These are phyloP conservation scores for Creontiades dilutus DNA, from an alignment of 2,888 invertebrate genomes.

Conservation along the genomic window DNA sequence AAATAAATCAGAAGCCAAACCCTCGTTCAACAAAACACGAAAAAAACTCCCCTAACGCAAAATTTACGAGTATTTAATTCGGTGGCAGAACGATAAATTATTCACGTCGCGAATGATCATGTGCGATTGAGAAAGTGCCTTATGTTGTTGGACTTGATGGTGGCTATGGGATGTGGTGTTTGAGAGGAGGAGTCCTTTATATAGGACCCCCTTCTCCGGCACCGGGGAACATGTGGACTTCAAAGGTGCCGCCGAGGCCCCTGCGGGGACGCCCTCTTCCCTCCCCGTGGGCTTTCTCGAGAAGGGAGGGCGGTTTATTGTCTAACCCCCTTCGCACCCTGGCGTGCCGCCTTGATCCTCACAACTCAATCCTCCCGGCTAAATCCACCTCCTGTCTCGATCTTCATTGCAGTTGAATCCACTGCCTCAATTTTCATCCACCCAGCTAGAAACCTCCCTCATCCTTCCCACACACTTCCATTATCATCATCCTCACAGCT, in stretches of 20 bases:
- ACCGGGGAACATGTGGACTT: constrained; percentile 60
- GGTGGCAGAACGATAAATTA: background rate
- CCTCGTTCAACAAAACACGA: too few species aligned
- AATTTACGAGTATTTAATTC: background rate
- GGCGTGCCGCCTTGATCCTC: background rate
- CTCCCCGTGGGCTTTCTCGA: background rate
- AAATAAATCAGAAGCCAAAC: too few species aligned
- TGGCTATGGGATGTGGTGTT: background rate
- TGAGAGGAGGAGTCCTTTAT: constrained; percentile 13
- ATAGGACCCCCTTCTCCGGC: constrained; percentile 54
- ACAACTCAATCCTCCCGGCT: too few species aligned
- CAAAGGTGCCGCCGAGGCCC: constrained; percentile 51
- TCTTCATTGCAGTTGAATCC: too few species aligned
- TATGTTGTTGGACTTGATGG: background rate
- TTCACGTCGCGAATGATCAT: background rate
- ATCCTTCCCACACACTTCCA: too few species aligned
- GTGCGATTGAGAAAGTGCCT: background rate
- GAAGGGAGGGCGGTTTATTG: background rate
- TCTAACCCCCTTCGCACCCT: background rate
- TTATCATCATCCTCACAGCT: too few species aligned
- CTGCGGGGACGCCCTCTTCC: background rate
- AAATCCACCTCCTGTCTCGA: too few species aligned
- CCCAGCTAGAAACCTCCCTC: too few species aligned
- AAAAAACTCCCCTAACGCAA: too few species aligned
- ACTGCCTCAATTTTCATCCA: too few species aligned